phyloP scores from a whole-genome alignment of 1,140 invertebrate genomes.

The Argopecten irradians region DNA sequence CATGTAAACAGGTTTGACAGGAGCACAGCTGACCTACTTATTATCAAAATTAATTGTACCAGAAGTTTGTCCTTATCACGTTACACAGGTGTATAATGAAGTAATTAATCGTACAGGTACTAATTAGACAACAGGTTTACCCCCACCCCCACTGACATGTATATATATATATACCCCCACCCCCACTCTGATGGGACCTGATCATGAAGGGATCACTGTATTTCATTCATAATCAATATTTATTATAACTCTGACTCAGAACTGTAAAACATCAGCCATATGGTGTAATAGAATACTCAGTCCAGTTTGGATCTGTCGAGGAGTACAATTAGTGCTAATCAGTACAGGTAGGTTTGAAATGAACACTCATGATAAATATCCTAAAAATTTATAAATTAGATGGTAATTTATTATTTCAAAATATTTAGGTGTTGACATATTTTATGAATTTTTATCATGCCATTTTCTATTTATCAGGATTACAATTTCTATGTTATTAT shows the following conservation, averaged over 20 bases:
- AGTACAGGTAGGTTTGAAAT: too few species aligned
- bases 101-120: not conserved
- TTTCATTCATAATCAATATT: conserved; percentile 11
- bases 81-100: not conserved
- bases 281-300: not conserved
- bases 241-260: not conserved
- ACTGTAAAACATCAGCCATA: not conserved
- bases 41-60: not conserved
- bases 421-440: too few species aligned
- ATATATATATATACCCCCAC: not conserved
- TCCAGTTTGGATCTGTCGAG: not conserved
- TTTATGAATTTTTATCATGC: too few species aligned
- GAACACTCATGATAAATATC: too few species aligned
- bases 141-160: conserved; percentile 4
- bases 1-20: not conserved
- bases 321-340: not conserved
- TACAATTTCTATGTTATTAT: too few species aligned
- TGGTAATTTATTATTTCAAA: too few species aligned
- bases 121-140: not conserved
- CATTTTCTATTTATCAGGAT: too few species aligned
- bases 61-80: not conserved
- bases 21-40: not conserved
- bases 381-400: too few species aligned
- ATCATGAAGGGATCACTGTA: not conserved
- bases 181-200: not conserved